Evolutionary conservation across 1,140 invertebrate genomes (phyloP), one percentile per base, ranked within the genome.

Genomic region (Apis florea): DNA sequence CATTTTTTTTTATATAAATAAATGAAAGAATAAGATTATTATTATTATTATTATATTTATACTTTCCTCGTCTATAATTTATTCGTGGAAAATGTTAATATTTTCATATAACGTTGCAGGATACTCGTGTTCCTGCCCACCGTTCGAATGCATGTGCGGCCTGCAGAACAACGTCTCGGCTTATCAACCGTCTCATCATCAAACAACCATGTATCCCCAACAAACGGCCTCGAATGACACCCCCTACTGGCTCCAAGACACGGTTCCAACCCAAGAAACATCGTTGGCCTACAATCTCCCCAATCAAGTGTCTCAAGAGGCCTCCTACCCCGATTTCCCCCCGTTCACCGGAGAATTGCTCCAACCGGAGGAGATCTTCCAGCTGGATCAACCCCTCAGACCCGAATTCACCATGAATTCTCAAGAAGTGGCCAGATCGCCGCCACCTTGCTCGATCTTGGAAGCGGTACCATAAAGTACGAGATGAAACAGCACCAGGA

Each of bases 321-420:
- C 90, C 6, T 87, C 91, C 0, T 92, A 93, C 51, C 88, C 90
- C 61, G 94, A 95, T 66, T 95, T 95, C 58, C 91, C 94, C 0
- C 91, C 95, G 6, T 95, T 96, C 69, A 93, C 94, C 0, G 94
- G 95, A 13, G 96, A 97, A 85, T 94, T 96, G n/a, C 96, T 97
- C 88, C 96, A 96, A 85, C 96, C 96, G 0, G 96, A 97, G 89
- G 96, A 97, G 91, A 96, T 97, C 68, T 97, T 97, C 89, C 96
- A 97, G 90, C 89, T 97, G 58, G 96, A 96, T 82, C 96, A 96
- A 89, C 96, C 96, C 0, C 93, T 96, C n/a, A 93, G 95, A 84
- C 92, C 95, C 0, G 95, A 96, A 79, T 96, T 95, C 75, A 75
- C 90, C 0, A 56, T 87, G 2, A 91, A 91, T 67, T 92, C 93